A percentile compares a stretch with the other conserved stretches of the same genome.
phyloP scores from a whole-genome alignment of 2,888 invertebrate genomes.

The Proisotoma minuta region DNA sequence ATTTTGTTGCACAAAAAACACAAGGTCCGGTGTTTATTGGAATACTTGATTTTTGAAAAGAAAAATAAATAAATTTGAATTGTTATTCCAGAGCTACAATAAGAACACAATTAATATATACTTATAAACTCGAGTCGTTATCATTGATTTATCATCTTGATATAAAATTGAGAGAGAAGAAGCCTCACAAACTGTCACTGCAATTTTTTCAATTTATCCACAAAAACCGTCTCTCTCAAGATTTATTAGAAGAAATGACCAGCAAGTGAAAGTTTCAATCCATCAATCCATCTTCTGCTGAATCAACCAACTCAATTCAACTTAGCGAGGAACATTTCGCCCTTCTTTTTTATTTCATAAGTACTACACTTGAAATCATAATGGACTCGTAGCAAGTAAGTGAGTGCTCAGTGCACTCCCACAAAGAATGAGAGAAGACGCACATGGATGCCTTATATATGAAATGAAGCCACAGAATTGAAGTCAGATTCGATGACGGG shows the following conservation, averaged over 20 bases:
- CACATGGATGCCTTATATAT: background rate
- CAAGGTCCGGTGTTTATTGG: too few relatives aligned
- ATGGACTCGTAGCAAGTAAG: background rate
- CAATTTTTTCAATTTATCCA: slow-evolving; percentile 1
- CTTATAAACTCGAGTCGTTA: too few relatives aligned
- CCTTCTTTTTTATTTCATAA: background rate
- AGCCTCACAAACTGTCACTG: too few relatives aligned
- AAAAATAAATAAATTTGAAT: too few relatives aligned
- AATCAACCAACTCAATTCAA: slow-evolving; percentile 6
- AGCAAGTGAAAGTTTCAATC: slow-evolving; percentile 1
- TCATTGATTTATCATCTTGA: too few relatives aligned
- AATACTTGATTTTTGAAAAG: too few relatives aligned
- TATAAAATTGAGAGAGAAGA: too few relatives aligned
- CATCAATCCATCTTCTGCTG: slow-evolving; percentile 11
- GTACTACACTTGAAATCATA: slow-evolving; percentile 2
- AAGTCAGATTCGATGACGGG: background rate
- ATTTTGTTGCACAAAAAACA: too few relatives aligned
- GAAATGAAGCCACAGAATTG: background rate
- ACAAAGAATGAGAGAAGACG: background rate
- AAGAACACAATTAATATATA: too few relatives aligned
- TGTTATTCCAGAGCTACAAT: too few relatives aligned
- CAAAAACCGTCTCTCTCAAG: slow-evolving; percentile 6
- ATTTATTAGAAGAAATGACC: slow-evolving; percentile 15
- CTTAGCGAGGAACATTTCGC: background rate
- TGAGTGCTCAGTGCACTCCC: background rate